These are phyloP conservation scores for Scophthalmus maximus DNA, from an alignment of 2,113 vertebrate genomes.

Conservation along the genomic window DNA sequence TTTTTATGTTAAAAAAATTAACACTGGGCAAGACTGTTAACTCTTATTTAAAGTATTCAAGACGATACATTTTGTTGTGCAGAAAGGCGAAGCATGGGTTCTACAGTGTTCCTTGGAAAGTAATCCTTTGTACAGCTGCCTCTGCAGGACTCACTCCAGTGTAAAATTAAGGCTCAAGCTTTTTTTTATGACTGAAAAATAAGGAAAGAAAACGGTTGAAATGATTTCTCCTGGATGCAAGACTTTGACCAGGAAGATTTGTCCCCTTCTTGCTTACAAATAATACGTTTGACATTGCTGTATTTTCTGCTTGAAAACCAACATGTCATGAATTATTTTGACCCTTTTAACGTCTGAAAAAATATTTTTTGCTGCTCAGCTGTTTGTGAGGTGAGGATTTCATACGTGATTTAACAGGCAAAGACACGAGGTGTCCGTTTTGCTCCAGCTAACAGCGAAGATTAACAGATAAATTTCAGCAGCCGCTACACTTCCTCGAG, in stretches of 20 bases:
- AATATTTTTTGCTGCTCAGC: conserved; percentile 1
- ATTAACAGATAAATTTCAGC: neutral
- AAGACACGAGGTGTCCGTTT: neutral
- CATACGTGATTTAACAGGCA: neutral
- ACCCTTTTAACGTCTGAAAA: neutral
- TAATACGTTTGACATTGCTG: neutral
- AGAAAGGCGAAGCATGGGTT: neutral
- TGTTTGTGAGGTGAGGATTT: neutral
- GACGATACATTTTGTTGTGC: neutral
- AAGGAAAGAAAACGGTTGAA: neutral
- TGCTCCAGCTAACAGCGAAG: neutral
- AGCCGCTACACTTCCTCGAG: neutral
- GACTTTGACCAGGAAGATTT: neutral
- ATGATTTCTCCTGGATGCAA: neutral
- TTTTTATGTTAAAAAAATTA: neutral
- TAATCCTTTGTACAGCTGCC: neutral
- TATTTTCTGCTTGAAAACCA: neutral
- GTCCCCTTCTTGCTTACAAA: neutral
- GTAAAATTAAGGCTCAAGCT: conserved; percentile 6
- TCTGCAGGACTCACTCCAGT: neutral
- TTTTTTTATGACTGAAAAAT: conserved; percentile 1
- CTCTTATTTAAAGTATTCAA: neutral
- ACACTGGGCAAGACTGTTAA: neutral
- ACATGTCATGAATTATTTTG: neutral
- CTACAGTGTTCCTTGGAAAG: neutral